phyloP scores from a whole-genome alignment of 2,888 invertebrate genomes.

The Lucinisca nassula region DNA sequence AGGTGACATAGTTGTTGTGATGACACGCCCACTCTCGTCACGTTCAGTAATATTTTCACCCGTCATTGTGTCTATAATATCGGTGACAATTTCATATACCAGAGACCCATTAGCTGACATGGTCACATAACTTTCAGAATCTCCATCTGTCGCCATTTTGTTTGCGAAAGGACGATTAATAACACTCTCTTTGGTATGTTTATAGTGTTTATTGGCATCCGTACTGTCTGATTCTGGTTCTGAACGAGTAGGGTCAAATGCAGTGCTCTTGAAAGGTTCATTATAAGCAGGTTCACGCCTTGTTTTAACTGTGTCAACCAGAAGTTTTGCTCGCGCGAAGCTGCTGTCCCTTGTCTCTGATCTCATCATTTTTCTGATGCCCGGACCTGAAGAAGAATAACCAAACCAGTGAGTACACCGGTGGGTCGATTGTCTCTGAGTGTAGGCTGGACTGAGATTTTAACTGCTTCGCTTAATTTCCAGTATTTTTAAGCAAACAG shows the following conservation, averaged over 20 bases:
- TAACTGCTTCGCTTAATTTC: no score
- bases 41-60: neutral
- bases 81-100: neutral
- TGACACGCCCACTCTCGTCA: neutral
- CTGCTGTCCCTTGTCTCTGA: no score
- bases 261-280: neutral
- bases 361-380: no score
- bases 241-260: neutral
- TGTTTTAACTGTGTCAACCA: neutral
- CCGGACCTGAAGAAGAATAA: no score
- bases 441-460: no score
- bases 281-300: neutral
- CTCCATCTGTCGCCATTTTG: neutral
- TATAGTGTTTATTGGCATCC: neutral
- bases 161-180: neutral
- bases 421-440: no score
- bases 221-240: neutral
- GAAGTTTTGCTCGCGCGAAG: neutral
- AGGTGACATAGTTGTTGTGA: neutral
- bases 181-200: neutral
- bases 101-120: neutral
- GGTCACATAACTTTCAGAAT: neutral
- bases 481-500: no score
- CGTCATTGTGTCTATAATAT: neutral
- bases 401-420: no score